Evolutionary conservation across 2,797 vertebrate genomes (phyloP), one percentile per base, ranked within the genome.

Genomic region (Heterohyrax brucei): DNA sequence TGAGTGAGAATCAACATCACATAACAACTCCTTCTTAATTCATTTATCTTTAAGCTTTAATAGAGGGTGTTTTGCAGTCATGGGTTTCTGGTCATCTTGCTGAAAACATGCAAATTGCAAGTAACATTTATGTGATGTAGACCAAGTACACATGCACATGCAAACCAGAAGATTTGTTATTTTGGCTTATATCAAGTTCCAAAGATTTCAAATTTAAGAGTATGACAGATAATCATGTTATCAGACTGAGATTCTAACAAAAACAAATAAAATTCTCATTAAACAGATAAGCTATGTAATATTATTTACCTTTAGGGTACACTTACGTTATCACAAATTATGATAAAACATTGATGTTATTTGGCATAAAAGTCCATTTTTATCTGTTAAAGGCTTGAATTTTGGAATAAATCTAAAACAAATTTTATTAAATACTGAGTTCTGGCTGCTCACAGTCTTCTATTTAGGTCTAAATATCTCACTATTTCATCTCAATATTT

Each of bases 121-220:
- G 14, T 26, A 79, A 30, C 7, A 64, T 10, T 79, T 90, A 33
- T 10, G 1, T 78, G 33, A 10, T 18, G 22, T 26, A 62, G 62
- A 77, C 26, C 46, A 22, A 22, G 70, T 61, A 46, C 3, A 13
- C 21, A 4, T 64, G 1, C 30, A 46, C 48, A 30, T 22, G 44
- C 70, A 1, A 24, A 48, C 21, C 12, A 0, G 48, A 66, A 94
- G 75, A 59, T 9, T 83, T 46, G 26, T n/a, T 13, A 93, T 18
- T 78, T 13, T 70, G 62, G 50, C 22, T 68, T 22, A n/a, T 12
- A 24, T 18, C 5, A 80, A 59, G 26, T 44, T 73, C 48, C 10
- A 84, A 76, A 10, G 44, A 87, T 93, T 89, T 89, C 26, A 87
- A 22, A 81, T 64, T 82, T 78, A 50, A 85, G 53, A 81, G 16